Conservation (phyloP, 2,797 vertebrate genomes). For the Pangasius djambal region DNA sequence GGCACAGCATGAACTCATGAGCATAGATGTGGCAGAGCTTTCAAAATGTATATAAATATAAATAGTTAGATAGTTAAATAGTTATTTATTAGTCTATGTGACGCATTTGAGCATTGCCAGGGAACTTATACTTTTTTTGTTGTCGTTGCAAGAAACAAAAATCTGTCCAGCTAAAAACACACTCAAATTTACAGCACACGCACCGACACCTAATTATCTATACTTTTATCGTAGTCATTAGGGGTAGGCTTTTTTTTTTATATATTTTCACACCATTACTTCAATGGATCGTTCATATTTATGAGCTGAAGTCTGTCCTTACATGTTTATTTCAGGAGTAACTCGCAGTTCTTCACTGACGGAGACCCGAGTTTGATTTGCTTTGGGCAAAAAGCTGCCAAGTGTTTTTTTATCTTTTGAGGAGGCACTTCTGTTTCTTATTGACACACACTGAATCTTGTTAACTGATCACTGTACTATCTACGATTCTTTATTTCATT, state of each 20-base stretch:
- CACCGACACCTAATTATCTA: not conserved
- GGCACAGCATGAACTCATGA: no score
- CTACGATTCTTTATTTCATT: not conserved
- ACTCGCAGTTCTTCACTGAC: not conserved
- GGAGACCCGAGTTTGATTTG: not conserved
- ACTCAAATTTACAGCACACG: not conserved
- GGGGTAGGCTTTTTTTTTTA: not conserved
- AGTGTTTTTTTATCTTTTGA: not conserved
- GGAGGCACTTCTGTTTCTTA: not conserved
- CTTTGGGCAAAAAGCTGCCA: slow-evolving; percentile 5
- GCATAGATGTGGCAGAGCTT: not conserved
- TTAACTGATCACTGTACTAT: not conserved
- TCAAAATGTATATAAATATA: not conserved
- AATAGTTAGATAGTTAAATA: not conserved
- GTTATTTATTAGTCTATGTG: no score
- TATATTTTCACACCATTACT: not conserved
- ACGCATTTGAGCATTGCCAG: not conserved
- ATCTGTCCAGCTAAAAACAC: not conserved
- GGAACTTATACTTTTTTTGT: not conserved
- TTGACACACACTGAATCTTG: not conserved
- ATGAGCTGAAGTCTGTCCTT: not conserved
- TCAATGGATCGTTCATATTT: not conserved
- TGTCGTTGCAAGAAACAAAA: not conserved
- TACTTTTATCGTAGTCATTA: not conserved
- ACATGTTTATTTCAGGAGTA: not conserved